Evolutionary conservation across 1,140 invertebrate genomes (phyloP), one percentile per base, ranked within the genome.

Genomic region (Chironomus tepperi): DNA sequence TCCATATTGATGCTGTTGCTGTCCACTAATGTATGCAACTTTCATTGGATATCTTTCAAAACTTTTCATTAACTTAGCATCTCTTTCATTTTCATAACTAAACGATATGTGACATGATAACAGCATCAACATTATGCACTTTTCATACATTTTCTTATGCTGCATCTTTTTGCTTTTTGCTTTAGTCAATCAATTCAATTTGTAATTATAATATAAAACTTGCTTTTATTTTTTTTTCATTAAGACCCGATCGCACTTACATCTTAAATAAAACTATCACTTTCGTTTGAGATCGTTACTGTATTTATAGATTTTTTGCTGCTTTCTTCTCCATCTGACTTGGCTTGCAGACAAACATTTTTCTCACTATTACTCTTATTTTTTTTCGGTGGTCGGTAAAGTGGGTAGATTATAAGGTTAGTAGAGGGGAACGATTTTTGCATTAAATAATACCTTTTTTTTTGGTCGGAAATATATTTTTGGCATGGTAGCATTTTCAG

Each of bases 181-280:
- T 57, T 57, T 12, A 15, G 12, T 57, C 47, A 9, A 12, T 47
- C 47, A n/a, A 57, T 57, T 57, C n/a, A 57, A 57, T n/a, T n/a
- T 12, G 47, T 12, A 57, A 57, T 15, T 57, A 12, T 57, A 57
- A 57, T 47, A 10, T 47, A 10, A 57, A 57, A 57, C 12, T 57
- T 15, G n/a, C 24, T 34, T 57, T 57, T n/a, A 57, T 57, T 57
- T 1, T 12, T 15, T 47, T 47, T n/a, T n/a, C 12, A 57, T 12
- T n/a, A 57, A 57, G 47, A 57, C n/a, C 10, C n/a, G 47, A 57
- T 57, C 65, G 65, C 65, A 70, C 16, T 70, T 70, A 70, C 65
- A 70, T 70, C 18, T 70, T 70, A 70, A 12, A 57, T 57, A 57
- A 70, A 70, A 70, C 65, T 70, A 70, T 70, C 65, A 21, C 65